A percentile compares a stretch with the other conserved stretches of the same genome.
Evolutionary conservation across 92 coral and sea anemone species (phyloP).

Genomic region (Epizoanthus illoricatus): DNA sequence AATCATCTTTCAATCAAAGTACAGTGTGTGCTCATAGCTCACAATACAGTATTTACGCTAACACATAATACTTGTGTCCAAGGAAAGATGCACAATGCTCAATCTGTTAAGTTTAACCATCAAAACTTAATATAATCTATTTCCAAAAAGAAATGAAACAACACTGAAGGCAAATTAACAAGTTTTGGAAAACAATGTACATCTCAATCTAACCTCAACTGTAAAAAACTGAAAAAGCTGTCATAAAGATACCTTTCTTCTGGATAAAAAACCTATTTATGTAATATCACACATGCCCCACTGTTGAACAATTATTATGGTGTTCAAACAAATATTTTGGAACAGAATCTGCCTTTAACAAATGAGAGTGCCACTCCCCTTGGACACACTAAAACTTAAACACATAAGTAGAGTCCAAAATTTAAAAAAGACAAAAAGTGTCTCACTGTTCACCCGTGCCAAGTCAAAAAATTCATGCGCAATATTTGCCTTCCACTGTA

Average conservation of each 20-base stretch:
- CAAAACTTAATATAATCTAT: too few relatives aligned
- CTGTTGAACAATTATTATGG: too few relatives aligned
- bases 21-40: constrained; percentile 34
- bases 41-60: constrained; percentile 4
- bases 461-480: constrained; percentile 92
- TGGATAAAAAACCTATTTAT: too few relatives aligned
- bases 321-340: too few relatives aligned
- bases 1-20: not conserved
- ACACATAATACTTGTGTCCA: constrained; percentile 12
- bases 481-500: constrained; percentile 95
- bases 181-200: too few relatives aligned
- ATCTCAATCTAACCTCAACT: too few relatives aligned
- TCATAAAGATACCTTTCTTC: too few relatives aligned
- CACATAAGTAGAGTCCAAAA: constrained; percentile 38
- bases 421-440: constrained; percentile 76
- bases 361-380: constrained; percentile 10
- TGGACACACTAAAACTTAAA: constrained; percentile 9
- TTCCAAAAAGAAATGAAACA: too few relatives aligned
- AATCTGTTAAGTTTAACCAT: too few relatives aligned
- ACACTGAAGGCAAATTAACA: too few relatives aligned
- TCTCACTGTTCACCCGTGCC: constrained; percentile 95
- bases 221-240: too few relatives aligned
- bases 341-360: not conserved
- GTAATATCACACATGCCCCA: too few relatives aligned
- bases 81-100: constrained; percentile 17